phyloP scores from a whole-genome alignment of 2,888 invertebrate species.

The Venustoraphidia nigricollis region DNA sequence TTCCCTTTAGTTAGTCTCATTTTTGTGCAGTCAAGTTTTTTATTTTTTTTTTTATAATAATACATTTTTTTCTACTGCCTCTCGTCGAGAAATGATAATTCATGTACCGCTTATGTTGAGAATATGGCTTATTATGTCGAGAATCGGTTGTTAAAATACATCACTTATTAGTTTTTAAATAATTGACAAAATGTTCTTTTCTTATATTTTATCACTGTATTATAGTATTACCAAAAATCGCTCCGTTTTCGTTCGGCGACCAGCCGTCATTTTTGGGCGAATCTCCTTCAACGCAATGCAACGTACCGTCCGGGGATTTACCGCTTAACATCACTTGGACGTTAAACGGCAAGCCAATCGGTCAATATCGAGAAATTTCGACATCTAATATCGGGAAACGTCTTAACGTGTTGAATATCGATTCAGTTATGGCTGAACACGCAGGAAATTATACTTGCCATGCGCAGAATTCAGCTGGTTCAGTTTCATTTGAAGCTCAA shows the following conservation, averaged over 20 bases:
- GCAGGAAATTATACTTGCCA: constrained; percentile 47
- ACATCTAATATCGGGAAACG: constrained; percentile 41
- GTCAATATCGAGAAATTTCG: constrained; percentile 36
- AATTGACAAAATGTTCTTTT: too few relatives aligned
- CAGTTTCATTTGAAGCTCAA: constrained; percentile 35
- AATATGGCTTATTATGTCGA: too few relatives aligned
- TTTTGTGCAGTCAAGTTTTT: too few relatives aligned
- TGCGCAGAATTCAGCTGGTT: constrained; percentile 42
- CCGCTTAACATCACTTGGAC: constrained; percentile 64
- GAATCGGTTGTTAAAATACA: too few relatives aligned
- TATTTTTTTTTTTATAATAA: too few relatives aligned
- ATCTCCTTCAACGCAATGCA: constrained; percentile 30
- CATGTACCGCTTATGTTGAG: too few relatives aligned
- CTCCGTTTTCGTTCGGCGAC: constrained; percentile 61
- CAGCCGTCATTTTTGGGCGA: constrained; percentile 34
- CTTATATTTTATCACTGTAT: too few relatives aligned
- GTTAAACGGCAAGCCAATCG: constrained; percentile 30
- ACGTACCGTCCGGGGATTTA: constrained; percentile 59
- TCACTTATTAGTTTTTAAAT: too few relatives aligned
- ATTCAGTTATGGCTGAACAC: constrained; percentile 41
- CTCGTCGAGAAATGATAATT: too few relatives aligned
- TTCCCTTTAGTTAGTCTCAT: too few relatives aligned
- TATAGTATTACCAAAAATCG: constrained; percentile 62
- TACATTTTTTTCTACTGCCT: too few relatives aligned
- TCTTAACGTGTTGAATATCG: constrained; percentile 45